Percentiles rank a stretch among this genome's conserved stretches.
Evolutionary conservation across 2,113 vertebrate species (phyloP).

Genomic region (Diphyllodes magnificus): DNA sequence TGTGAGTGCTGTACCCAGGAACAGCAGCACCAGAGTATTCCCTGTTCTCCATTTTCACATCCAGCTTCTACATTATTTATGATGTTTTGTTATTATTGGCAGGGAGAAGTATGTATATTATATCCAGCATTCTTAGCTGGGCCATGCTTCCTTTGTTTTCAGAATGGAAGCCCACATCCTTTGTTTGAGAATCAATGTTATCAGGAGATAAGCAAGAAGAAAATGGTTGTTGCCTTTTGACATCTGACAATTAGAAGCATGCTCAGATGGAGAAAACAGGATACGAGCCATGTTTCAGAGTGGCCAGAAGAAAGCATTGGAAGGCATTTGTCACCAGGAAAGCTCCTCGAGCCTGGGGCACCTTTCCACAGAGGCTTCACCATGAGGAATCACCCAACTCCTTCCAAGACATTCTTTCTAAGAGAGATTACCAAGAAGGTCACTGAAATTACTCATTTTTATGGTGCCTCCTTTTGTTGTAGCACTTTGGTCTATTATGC

Average conservation of each 20-base stretch:
- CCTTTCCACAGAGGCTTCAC: not conserved
- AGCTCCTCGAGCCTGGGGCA: not conserved
- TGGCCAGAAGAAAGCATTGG: slow-evolving; percentile 58
- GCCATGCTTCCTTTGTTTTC: slow-evolving; percentile 74
- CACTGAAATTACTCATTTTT: slow-evolving; percentile 46
- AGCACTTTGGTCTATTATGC: not conserved
- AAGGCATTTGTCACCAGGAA: slow-evolving; percentile 40
- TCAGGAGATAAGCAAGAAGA: slow-evolving; percentile 74
- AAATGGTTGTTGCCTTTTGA: slow-evolving; percentile 70
- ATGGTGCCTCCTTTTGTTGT: slow-evolving; percentile 9
- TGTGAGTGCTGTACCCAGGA: not conserved
- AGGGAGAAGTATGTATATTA: slow-evolving; percentile 27
- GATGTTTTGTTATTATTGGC: slow-evolving; percentile 59
- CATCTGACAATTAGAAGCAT: slow-evolving; percentile 67
- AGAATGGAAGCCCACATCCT: slow-evolving; percentile 65
- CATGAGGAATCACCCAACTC: not conserved
- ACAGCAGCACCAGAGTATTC: not conserved
- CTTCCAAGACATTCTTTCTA: not conserved
- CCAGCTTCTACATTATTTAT: slow-evolving; percentile 57
- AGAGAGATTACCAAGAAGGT: slow-evolving; percentile 10
- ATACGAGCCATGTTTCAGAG: slow-evolving; percentile 59
- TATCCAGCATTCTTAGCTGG: slow-evolving; percentile 51
- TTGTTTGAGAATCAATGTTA: slow-evolving; percentile 74
- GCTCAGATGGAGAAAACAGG: slow-evolving; percentile 72
- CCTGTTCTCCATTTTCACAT: slow-evolving; percentile 8